Evolutionary conservation across 2,888 invertebrate genomes (phyloP).

Genomic region (Drosophila atripex): DNA sequence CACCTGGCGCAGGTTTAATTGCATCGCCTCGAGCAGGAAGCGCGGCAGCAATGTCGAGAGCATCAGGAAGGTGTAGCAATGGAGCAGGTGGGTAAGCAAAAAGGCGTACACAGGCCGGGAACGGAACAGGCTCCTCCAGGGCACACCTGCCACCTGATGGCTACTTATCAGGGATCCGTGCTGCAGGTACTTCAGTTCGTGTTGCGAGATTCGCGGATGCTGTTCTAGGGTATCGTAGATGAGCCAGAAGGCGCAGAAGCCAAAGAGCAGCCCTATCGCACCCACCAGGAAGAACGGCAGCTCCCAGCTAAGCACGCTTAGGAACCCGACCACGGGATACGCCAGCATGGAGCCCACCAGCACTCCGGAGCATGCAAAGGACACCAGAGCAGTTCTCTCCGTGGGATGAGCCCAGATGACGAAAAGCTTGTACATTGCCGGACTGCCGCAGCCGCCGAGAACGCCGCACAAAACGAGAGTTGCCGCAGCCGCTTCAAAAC

Average conservation of each 20-base stretch:
- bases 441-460: slow-evolving; percentile 83
- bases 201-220: slow-evolving; percentile 85
- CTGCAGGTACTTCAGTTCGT: slow-evolving; percentile 81
- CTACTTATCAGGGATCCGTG: slow-evolving; percentile 12
- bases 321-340: slow-evolving; percentile 85
- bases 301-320: slow-evolving; percentile 87
- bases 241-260: slow-evolving; percentile 70
- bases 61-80: slow-evolving; percentile 83
- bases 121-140: slow-evolving; percentile 84
- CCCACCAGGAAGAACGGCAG: slow-evolving; percentile 86
- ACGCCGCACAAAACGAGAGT: slow-evolving; percentile 84
- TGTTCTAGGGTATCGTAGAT: slow-evolving; percentile 85
- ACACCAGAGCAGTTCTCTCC: slow-evolving; percentile 83
- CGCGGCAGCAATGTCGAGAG: slow-evolving; percentile 83
- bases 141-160: slow-evolving; percentile 74
- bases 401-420: slow-evolving; percentile 83
- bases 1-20: slow-evolving; percentile 83
- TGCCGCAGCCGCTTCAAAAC: slow-evolving; percentile 81
- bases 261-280: slow-evolving; percentile 70
- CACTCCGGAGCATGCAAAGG: slow-evolving; percentile 84
- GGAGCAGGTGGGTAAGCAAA: slow-evolving; percentile 84
- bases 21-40: slow-evolving; percentile 84
- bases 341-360: slow-evolving; percentile 84
- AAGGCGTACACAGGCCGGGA: slow-evolving; percentile 84
- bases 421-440: slow-evolving; percentile 82